phyloP scores from a whole-genome alignment of 2,888 invertebrate genomes.

The Drosophila acutilabella region DNA sequence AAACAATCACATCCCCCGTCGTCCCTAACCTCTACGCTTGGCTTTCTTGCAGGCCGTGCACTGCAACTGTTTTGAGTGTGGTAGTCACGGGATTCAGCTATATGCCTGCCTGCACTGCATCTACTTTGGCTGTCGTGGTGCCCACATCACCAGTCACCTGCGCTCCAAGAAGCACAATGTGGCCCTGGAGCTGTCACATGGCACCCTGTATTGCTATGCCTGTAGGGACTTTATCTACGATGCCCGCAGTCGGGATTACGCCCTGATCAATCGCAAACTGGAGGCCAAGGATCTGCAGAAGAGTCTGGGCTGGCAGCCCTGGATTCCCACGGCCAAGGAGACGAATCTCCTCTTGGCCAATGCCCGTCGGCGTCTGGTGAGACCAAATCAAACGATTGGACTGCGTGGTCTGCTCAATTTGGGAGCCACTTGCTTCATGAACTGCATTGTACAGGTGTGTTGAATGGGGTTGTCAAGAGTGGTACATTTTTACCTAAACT shows the following conservation, averaged over 20 bases:
- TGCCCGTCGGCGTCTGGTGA: slow-evolving; percentile 91
- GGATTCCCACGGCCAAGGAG: slow-evolving; percentile 92
- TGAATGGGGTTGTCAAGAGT: neutral
- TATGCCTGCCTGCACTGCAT: slow-evolving; percentile 96
- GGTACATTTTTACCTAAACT: too few species aligned
- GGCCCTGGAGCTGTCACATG: slow-evolving; percentile 94
- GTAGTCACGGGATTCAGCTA: slow-evolving; percentile 91
- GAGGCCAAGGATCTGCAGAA: slow-evolving; percentile 88
- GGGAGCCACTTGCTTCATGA: slow-evolving; percentile 99
- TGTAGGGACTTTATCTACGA: slow-evolving; percentile 98
- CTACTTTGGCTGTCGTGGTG: slow-evolving; percentile 95
- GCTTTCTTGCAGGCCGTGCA: slow-evolving; percentile 88
- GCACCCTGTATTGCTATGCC: slow-evolving; percentile 94
- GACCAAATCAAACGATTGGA: slow-evolving; percentile 94
- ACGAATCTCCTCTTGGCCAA: slow-evolving; percentile 91
- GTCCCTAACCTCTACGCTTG: neutral
- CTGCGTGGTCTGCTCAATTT: slow-evolving; percentile 97
- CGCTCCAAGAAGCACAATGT: slow-evolving; percentile 92
- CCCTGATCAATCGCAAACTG: slow-evolving; percentile 86
- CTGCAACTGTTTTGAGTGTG: slow-evolving; percentile 93
- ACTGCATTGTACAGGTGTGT: slow-evolving; percentile 94
- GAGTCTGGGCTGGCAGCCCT: slow-evolving; percentile 89
- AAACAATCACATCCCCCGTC: neutral
- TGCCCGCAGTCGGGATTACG: slow-evolving; percentile 88
- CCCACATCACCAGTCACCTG: slow-evolving; percentile 95